Conservation (phyloP, 1,140 invertebrate species). For the Drosophila bifasciata region DNA sequence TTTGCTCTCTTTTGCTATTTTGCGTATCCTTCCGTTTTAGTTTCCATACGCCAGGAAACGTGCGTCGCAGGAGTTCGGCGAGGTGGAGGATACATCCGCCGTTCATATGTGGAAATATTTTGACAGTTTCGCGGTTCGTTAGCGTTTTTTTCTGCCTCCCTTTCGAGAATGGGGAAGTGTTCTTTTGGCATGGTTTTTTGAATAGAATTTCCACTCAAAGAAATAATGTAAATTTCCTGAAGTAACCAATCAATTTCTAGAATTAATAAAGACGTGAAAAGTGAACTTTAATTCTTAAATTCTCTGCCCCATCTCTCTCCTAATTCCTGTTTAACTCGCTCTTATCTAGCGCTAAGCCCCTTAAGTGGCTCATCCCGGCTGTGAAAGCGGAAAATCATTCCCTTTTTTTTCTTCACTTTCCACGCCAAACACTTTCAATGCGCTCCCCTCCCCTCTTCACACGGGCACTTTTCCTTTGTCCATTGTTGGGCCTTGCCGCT, state of each 20-base stretch:
- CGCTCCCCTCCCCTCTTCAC: neutral
- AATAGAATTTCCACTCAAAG: too few species aligned
- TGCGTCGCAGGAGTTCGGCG: constrained; percentile 44
- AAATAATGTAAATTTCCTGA: too few species aligned
- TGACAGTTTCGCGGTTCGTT: constrained; percentile 81
- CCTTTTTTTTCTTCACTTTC: constrained; percentile 32
- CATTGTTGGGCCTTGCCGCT: constrained; percentile 27
- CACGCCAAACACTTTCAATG: constrained; percentile 26
- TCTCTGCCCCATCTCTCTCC: neutral
- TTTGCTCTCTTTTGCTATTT: constrained; percentile 49
- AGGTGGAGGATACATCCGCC: constrained; percentile 11
- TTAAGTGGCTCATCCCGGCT: constrained; percentile 43
- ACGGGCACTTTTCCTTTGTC: constrained; percentile 25
- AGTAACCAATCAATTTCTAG: too few species aligned
- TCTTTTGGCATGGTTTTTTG: too few species aligned
- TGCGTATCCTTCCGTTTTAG: constrained; percentile 75
- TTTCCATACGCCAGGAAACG: constrained; percentile 55
- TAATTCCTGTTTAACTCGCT: constrained; percentile 39
- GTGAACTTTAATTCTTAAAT: neutral
- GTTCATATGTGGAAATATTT: constrained; percentile 74
- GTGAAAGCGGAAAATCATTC: constrained; percentile 30
- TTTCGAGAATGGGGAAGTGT: too few species aligned
- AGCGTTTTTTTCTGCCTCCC: constrained; percentile 60
- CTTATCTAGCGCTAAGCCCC: constrained; percentile 37
- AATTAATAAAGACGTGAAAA: neutral